Evolutionary conservation across 2,113 vertebrate species (phyloP).

Genomic region (Columba livia): DNA sequence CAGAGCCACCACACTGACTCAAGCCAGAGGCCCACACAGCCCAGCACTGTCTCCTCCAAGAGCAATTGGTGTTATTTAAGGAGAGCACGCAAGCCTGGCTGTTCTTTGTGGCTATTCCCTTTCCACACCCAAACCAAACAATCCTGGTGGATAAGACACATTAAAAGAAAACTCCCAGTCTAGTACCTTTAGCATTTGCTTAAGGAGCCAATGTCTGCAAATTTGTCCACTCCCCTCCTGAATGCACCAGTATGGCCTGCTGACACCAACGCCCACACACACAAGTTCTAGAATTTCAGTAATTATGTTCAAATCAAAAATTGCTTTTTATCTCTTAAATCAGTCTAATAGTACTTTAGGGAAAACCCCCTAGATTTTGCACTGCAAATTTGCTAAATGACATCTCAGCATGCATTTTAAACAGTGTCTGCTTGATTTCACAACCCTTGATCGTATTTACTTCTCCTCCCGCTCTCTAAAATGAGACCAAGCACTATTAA

Average conservation of each 20-base stretch:
- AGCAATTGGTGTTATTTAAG: not conserved
- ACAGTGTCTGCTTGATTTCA: not conserved
- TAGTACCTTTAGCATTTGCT: not conserved
- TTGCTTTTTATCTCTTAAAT: not conserved
- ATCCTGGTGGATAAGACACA: not conserved
- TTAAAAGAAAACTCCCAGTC: not conserved
- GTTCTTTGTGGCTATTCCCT: not conserved
- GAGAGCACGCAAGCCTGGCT: not conserved
- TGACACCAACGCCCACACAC: not conserved
- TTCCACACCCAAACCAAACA: not conserved
- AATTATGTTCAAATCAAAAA: not conserved
- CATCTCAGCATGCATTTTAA: not conserved
- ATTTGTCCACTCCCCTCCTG: not conserved
- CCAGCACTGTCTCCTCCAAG: not conserved
- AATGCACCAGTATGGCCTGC: not conserved
- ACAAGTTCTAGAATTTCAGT: not conserved
- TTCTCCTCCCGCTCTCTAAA: not conserved
- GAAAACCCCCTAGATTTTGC: not conserved
- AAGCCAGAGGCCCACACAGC: not conserved
- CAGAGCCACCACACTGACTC: not conserved
- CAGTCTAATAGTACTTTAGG: not conserved
- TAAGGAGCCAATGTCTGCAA: fast-evolving
- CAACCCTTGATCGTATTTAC: not conserved
- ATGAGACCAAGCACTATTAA: not conserved
- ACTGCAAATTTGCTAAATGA: not conserved